phyloP scores from a whole-genome alignment of 2,113 vertebrate genomes.

The Atlantisia rogersi region DNA sequence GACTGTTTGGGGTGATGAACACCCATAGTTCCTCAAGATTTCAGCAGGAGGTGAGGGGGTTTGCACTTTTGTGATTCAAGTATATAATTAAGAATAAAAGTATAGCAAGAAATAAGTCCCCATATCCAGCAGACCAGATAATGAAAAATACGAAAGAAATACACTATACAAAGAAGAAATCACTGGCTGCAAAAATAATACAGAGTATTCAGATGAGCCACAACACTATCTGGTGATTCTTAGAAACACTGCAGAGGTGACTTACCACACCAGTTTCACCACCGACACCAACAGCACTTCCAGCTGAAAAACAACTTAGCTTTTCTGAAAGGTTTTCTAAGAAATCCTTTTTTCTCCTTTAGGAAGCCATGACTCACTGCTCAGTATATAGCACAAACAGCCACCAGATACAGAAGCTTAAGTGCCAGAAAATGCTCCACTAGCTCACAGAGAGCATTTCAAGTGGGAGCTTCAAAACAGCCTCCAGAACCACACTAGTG shows the following conservation, averaged over 20 bases:
- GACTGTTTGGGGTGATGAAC: conserved; percentile 9
- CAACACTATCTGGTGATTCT: not conserved
- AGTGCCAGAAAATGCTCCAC: conserved; percentile 49
- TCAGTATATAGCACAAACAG: conserved; percentile 44
- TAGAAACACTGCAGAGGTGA: conserved; percentile 26
- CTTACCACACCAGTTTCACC: conserved; percentile 18
- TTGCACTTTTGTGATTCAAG: not conserved
- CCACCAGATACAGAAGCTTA: conserved; percentile 34
- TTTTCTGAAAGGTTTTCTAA: conserved; percentile 52
- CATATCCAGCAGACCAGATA: not conserved
- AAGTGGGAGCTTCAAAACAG: conserved; percentile 45
- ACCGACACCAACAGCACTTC: conserved; percentile 21
- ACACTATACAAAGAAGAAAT: not conserved
- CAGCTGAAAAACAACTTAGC: not conserved
- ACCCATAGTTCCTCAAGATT: not conserved
- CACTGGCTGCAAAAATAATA: not conserved
- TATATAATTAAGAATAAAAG: not conserved
- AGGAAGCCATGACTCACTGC: conserved; percentile 42
- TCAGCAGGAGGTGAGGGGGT: not conserved
- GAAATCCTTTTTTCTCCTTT: conserved; percentile 28
- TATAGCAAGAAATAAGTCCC: not conserved
- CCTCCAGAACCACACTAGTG: conserved; percentile 53
- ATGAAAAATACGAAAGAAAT: not conserved
- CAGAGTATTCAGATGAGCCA: not conserved
- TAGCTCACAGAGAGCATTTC: conserved; percentile 37